phyloP scores from a whole-genome alignment of 2,888 invertebrate species.

The Lepidocyrtoides sp. region DNA sequence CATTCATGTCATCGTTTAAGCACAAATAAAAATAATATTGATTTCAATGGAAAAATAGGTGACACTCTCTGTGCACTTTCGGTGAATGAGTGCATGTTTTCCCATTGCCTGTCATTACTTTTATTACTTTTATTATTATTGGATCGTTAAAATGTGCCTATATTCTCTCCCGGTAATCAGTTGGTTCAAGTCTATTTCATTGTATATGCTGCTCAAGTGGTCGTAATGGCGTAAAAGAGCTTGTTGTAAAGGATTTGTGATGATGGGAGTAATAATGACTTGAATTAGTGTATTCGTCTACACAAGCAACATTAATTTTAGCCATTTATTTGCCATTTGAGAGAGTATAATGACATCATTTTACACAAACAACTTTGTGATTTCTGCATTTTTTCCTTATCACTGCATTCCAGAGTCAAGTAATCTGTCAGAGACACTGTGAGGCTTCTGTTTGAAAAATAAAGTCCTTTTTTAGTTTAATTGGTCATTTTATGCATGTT shows the following conservation, averaged over 20 bases:
- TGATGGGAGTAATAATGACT: background rate
- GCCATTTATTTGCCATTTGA: conserved; percentile 8
- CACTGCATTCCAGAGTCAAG: conserved; percentile 67
- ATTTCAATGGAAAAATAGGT: background rate
- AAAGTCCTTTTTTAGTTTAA: background rate
- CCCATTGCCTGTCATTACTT: background rate
- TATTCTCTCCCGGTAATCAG: background rate
- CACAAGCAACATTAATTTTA: conserved; percentile 4
- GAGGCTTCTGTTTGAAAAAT: background rate
- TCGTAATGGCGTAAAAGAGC: background rate
- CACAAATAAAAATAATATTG: background rate
- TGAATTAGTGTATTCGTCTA: background rate
- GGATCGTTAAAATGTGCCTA: background rate
- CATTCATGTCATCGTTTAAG: background rate
- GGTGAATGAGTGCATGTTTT: background rate
- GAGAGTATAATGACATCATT: conserved; percentile 58
- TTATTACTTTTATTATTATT: background rate
- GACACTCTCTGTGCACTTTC: background rate
- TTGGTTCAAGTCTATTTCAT: background rate
- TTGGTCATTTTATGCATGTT: background rate
- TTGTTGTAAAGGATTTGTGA: background rate
- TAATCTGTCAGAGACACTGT: conserved; percentile 40
- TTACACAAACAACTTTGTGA: conserved; percentile 40
- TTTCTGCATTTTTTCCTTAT: conserved; percentile 71
- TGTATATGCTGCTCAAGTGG: conserved; percentile 23